Evolutionary conservation across 2,113 vertebrate genomes (phyloP), one percentile per base, ranked within the genome.

Genomic region (Falcunculus frontatus): DNA sequence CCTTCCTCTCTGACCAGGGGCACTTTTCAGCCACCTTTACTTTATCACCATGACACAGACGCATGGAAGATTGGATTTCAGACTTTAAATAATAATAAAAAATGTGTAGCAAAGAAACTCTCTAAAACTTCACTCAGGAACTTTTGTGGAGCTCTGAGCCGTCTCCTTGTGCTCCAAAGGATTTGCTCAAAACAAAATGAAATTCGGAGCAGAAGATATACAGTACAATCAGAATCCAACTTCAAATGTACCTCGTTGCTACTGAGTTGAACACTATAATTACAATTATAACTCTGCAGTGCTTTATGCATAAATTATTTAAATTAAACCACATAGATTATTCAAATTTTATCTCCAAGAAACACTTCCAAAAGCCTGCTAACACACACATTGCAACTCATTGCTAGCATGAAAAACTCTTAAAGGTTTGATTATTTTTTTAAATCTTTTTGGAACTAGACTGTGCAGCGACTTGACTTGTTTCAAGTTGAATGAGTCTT

Each of bases 221-320:
- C 12, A 86, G 84, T 67, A 69, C 89, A 97, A 97, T 97, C 76
- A 62, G 93, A 93, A 96, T 77, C 96, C 75, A 73, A 82, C 96
- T 98, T 98, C 96, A 97, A 95, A 98, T 97, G 87, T 67, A 93
- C 86, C 89, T 96, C 17, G 0, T 79, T 92, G 95, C 93, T 83
- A 68, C 94, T 72, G 89, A 98, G 81, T 90, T 87, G 89, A 97
- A 93, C 90, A 82, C 88, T 95, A 20, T 98, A 97, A 98, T 97
- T 98, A 97, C 95, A 98, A 97, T 98, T 97, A 98, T 92, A 97
- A 91, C 90, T 97, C 95, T 92, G 93, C 91, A 85, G 79, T 75
- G 76, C 78, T 94, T 97, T 95, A 92, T 97, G 97, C 97, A 98
- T 98, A 98, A 98, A 98, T 98, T 98, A 98, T 98, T 98, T 96